phyloP scores from a whole-genome alignment of 2,888 invertebrate species.

The Andrena marginata region DNA sequence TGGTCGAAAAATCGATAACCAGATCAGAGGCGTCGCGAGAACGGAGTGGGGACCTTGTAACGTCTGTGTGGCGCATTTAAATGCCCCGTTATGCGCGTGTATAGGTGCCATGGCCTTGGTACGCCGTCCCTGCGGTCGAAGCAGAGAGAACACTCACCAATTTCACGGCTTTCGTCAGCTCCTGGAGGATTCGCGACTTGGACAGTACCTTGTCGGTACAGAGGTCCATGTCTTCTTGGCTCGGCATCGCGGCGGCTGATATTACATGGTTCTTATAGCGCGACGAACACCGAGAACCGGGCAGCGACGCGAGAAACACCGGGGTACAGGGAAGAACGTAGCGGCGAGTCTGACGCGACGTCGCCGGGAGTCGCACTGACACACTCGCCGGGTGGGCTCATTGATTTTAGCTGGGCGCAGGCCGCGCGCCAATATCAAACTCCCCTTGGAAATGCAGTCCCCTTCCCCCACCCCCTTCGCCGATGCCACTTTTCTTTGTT shows the following conservation, averaged over 20 bases:
- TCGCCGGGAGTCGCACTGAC: slow-evolving; percentile 70
- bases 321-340: slow-evolving; percentile 26
- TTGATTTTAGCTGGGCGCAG: slow-evolving; percentile 82
- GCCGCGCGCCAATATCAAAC: slow-evolving; percentile 69
- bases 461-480: background rate
- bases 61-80: slow-evolving; percentile 16
- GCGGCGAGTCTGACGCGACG: slow-evolving; percentile 46
- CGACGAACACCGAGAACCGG: slow-evolving; percentile 33
- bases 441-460: background rate
- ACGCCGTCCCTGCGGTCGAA: slow-evolving; percentile 36
- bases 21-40: background rate
- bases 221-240: slow-evolving; percentile 82
- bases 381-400: slow-evolving; percentile 71
- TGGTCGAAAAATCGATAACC: background rate
- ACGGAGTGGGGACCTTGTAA: background rate
- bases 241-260: slow-evolving; percentile 76
- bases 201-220: slow-evolving; percentile 84
- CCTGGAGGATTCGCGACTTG: slow-evolving; percentile 83
- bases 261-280: slow-evolving; percentile 73
- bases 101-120: slow-evolving; percentile 58
- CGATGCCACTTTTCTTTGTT: background rate
- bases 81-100: slow-evolving; percentile 17
- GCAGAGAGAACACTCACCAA: slow-evolving; percentile 78
- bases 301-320: slow-evolving; percentile 37
- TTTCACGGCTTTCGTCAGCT: slow-evolving; percentile 84